phyloP scores from a whole-genome alignment of 2,113 vertebrate genomes.

The Leucoraja erinaceus region DNA sequence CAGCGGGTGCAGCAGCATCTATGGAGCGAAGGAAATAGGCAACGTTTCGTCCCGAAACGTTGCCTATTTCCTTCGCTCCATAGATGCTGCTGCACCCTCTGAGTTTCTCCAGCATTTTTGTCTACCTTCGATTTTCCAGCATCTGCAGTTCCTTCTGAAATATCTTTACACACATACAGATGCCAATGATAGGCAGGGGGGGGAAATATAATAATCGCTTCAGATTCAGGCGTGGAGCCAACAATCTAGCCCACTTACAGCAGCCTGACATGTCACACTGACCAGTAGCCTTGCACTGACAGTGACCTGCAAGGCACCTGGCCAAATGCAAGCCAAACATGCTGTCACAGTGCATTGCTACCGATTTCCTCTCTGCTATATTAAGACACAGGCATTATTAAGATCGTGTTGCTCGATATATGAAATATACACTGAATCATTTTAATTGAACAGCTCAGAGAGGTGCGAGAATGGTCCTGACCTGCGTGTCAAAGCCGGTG shows the following conservation, averaged over 20 bases:
- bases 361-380: background rate
- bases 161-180: background rate
- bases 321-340: background rate
- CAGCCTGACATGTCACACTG: slow-evolving; percentile 16
- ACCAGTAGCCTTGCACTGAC: background rate
- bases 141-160: too few species aligned
- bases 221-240: slow-evolving; percentile 5
- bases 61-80: too few species aligned
- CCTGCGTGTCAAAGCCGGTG: slow-evolving; percentile 75
- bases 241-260: background rate
- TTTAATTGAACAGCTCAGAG: background rate
- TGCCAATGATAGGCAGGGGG: background rate
- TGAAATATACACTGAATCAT: too few species aligned
- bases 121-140: too few species aligned
- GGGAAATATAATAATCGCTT: background rate
- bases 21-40: too few species aligned
- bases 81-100: too few species aligned
- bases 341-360: background rate
- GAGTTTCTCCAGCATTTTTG: too few species aligned
- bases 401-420: background rate
- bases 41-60: too few species aligned
- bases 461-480: slow-evolving; percentile 52
- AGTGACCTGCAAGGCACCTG: background rate
- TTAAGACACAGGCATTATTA: background rate
- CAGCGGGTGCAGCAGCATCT: too few species aligned